These are phyloP conservation scores for Pteropus rufus DNA, from an alignment of 2,797 vertebrate species.

Conservation along the genomic window DNA sequence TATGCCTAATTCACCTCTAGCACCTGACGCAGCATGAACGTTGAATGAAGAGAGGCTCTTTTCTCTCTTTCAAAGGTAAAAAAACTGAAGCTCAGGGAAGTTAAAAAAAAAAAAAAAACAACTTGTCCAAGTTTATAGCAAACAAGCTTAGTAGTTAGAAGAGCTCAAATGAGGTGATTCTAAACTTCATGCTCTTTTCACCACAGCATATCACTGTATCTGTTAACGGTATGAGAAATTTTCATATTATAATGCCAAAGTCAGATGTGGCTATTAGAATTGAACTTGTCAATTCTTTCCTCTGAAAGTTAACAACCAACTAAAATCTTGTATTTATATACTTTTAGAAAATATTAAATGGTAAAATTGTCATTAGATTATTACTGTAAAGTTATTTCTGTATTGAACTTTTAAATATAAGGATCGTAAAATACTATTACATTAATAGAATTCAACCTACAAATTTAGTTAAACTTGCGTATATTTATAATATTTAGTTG, in stretches of 20 bases:
- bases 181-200: not conserved
- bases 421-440: not conserved
- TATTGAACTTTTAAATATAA: not conserved
- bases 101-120: not conserved
- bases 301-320: slow-evolving; percentile 8
- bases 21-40: not conserved
- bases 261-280: not conserved
- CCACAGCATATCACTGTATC: not conserved
- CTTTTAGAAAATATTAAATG: not conserved
- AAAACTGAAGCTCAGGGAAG: not conserved
- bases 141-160: not conserved
- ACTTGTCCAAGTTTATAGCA: not conserved
- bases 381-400: not conserved
- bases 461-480: slow-evolving; percentile 12
- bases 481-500: not conserved
- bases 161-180: not conserved
- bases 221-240: not conserved
- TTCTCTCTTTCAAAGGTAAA: slow-evolving; percentile 26
- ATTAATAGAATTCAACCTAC: not conserved
- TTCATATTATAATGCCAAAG: not conserved
- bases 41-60: not conserved
- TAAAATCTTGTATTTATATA: not conserved
- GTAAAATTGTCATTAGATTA: not conserved
- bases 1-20: not conserved
- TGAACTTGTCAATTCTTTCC: not conserved